Base-by-base conservation (phyloP, 92 coral and sea anemone genomes). In the Epizoanthus ramosus region DNA sequence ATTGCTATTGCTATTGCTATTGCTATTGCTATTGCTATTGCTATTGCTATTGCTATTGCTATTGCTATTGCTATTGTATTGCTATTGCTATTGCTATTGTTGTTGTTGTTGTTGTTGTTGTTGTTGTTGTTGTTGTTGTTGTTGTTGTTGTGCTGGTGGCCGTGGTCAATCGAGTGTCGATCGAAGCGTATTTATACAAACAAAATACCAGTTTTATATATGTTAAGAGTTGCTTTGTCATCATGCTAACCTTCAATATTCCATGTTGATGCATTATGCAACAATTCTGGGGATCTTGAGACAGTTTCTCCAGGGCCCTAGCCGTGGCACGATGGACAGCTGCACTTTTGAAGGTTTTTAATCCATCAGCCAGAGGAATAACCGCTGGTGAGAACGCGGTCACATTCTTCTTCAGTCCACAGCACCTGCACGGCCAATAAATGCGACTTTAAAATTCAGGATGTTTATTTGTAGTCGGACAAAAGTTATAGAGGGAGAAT, bases 281-380 rank as follows among this genome's bases (percentile, higher is more conserved):
- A 58, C 98, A 95, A 82, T 93, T 95, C 59, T 73, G 85, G 4
- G 92, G 85, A 66, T 95, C 96, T 79, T 83, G 85, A 6, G 98
- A 95, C 59, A 95, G 87, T 82, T 83, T 81, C 67, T 91, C 92
- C 80, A 95, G 85, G 28, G 98, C 98, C 52, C 93, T 82, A 24
- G 93, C 92, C 18, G 94, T 86, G 8, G 94, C 89, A 19, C 95
- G 84, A 60, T 92, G 92, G 3, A 93, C 98, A 10, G 87, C 88
- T 13, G 87, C 93, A 56, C 87, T 85, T 45, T 88, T 89, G n/a
- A 87, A 92, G 41, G 75, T 57, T 57, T 88, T 91, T 63, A 93
- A 88, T 57, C 98, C 97, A 71, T 95, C 95, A 22, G 92, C 89
- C 75, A 95, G 88, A 61, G 93, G 97, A 28, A 92, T 88, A 19